Base-by-base conservation (phyloP, 2,797 vertebrate species). In the Siniperca undulata region DNA sequence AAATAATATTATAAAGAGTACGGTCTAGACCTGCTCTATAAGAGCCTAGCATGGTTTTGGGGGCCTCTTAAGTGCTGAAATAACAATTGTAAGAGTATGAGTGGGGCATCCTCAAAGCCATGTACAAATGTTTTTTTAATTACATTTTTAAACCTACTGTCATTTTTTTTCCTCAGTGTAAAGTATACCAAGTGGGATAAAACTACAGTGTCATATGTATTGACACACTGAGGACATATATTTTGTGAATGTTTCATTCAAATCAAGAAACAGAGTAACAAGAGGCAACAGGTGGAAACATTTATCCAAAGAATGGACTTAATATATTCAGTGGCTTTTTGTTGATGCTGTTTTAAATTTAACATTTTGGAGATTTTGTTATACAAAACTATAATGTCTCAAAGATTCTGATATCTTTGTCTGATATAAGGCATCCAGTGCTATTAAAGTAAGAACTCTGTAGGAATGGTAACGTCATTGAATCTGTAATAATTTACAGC, bases 281-380 rank as follows among this genome's bases (percentile, higher is more conserved):
- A 27, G 22, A 56, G 52, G 16, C 52, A 56, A 75, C 59, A 60
- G 30, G 30, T 52, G 30, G 3, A 60, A 17, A 36, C 68, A 58
- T 58, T 65, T 46, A 71, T 65, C 60, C 34, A 64, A 66, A 72
- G 17, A 71, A 14, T 4, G n/a, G 42, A 48, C 46, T 40, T 27
- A 10, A 42, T 24, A 42, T 52, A 52, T 36, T 13, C 20, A 24
- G 17, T 11, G 46, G 22, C 70, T 24, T 24, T 36, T 12, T 52
- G 52, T 44, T 67, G 30, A 59, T 67, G 56, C 34, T 22, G 5
- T 34, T 30, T 30, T 30, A 30, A 5, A 24, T 36, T 22, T 36
- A 16, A 61, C 20, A 50, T 72, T 50, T 38, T 13, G 8, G 13
- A 17, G 27, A 14, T 22, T 42, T 58, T 40, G 8, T 38, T 22